Evolutionary conservation across 92 coral and sea anemone genomes (phyloP), one percentile per base, ranked within the genome.

Genomic region (Phenganax subtilis): DNA sequence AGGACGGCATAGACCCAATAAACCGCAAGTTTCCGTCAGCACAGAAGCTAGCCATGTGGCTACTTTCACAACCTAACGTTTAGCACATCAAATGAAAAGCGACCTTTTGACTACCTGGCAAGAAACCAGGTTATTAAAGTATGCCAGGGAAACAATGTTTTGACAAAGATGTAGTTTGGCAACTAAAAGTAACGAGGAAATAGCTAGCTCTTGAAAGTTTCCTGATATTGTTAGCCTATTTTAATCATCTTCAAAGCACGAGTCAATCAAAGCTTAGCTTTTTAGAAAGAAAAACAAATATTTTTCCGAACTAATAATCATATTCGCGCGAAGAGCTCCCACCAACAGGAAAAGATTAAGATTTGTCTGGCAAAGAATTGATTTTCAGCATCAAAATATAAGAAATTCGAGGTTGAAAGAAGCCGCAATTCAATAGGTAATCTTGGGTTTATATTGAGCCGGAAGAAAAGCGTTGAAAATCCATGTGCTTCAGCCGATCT

Each of bases 261-360:
- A 59, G 65, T 6, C 17, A 14, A 6, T 14, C 7, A 59, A 14
- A 6, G 16, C 4, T 59, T 6, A 14, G 17, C 16, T 14, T 14
- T 25, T 59, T 6, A 59, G 15, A 59, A 25, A 5, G 65, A 6
- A 6, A 14, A 14, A n/a, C 70, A 64, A 28, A 17, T 20, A 30
- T 11, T 68, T 37, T 68, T 29, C n/a, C 12, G 5, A 37, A 37
- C 47, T 29, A 30, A 68, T 30, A 51, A 37, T 68, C 15, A 37
- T 64, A 11, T 30, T 68, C n/a, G 53, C 52, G 9, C 52, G 29
- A 30, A 30, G n/a, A 68, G 47, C 53, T 68, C 73, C 70, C 52
- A 68, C 12, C 5, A 68, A 68, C 73, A 68, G 73, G 73, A 68
- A 68, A 30, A 37, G 53, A 68, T 68, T 28, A 68, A 68, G 73